Evolutionary conservation across 2,113 vertebrate species (phyloP), one percentile per base, ranked within the genome.

Genomic region (Xenotilapia leptura): DNA sequence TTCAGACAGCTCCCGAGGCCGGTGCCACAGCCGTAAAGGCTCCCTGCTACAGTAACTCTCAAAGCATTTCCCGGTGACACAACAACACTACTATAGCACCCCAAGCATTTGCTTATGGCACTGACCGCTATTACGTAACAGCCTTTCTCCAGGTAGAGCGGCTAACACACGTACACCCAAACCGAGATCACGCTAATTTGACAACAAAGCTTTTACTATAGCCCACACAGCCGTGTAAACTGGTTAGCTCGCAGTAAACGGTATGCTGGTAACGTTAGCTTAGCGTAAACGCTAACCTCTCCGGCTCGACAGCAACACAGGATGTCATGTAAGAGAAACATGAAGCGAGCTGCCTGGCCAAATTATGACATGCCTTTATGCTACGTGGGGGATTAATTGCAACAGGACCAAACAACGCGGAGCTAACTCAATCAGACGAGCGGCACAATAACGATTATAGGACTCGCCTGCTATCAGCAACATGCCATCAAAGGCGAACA

Each of bases 401-500:
- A 33, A 12, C 4, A 5, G 31, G 5, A 84, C 51, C 47, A 23
- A 23, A 23, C 17, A 60, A 10, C 14, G 15, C 60, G 4, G 1
- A 23, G 33, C 33, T 42, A 60, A 84, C 2, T 36, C 26, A 4
- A 45, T 23, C 40, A 8, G 40, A 75, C 38, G 9, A 4, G 40
- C 47, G 14, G 8, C 9, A 7, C 65, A 49, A 36, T 23, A 51
- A 36, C 13, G 80, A 90, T 17, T n/a, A 4, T 5, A 53, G 70
- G 47, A 80, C 83, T 89, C 42, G 28, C 11, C 80, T 82, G 87
- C 87, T 93, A 89, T 91, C 90, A 93, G 88, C 92, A 90, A 88
- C 89, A 88, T 86, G 89, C 83, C 89, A 90, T 88, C 73, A 90
- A 87, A 86, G 82, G 80, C 91, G 89, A 92, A 47, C 87, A 83